phyloP scores from a whole-genome alignment of 2,888 invertebrate species.

The Alsophila aescularia region DNA sequence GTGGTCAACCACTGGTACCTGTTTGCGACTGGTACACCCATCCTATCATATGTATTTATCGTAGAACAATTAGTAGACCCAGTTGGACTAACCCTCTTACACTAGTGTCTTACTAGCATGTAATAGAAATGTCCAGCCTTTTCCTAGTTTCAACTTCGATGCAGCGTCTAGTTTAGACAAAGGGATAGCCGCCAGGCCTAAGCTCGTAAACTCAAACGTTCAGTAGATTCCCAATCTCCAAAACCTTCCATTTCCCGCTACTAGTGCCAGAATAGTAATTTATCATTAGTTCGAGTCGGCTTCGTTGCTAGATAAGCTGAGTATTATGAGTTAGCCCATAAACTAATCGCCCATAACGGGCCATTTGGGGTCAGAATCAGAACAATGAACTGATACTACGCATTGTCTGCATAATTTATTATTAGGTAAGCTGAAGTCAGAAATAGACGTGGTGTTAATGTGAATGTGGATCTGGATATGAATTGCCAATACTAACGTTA shows the following conservation, averaged over 20 bases:
- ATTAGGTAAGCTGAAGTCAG: not conserved
- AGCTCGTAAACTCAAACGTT: not conserved
- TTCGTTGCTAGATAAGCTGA: constrained; percentile 18
- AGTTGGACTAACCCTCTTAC: too few species aligned
- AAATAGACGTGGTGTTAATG: not conserved
- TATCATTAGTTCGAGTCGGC: constrained; percentile 6
- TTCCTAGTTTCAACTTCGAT: too few species aligned
- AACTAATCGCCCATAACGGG: constrained; percentile 22
- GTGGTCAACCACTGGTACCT: too few species aligned
- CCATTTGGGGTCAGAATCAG: constrained; percentile 17
- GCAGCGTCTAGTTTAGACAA: not conserved
- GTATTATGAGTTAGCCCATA: constrained; percentile 20
- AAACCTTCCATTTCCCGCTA: constrained; percentile 3
- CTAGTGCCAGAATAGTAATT: constrained; percentile 10
- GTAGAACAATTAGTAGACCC: too few species aligned
- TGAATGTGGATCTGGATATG: too few species aligned
- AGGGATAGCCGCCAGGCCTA: constrained; percentile 3
- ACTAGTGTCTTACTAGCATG: too few species aligned
- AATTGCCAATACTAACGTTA: too few species aligned
- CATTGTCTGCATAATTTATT: not conserved
- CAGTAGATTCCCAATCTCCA: constrained; percentile 9
- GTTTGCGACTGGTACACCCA: too few species aligned
- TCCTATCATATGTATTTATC: too few species aligned
- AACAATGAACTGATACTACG: constrained; percentile 20
- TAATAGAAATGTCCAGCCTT: too few species aligned